phyloP scores from a whole-genome alignment of 2,888 invertebrate genomes.

The Panopea generosa region DNA sequence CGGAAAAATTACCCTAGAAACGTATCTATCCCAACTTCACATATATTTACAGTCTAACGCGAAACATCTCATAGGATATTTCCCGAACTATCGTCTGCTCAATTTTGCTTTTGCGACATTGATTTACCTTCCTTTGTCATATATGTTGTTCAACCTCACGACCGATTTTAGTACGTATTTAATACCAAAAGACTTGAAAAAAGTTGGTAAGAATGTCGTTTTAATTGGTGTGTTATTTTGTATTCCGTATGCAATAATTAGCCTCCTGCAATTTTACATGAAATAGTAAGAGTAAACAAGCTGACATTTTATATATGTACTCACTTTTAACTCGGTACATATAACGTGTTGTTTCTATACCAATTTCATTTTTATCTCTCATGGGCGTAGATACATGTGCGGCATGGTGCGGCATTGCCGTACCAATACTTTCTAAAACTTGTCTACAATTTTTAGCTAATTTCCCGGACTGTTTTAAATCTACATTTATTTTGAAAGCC shows the following conservation, averaged over 20 bases:
- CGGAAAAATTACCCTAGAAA: constrained; percentile 80
- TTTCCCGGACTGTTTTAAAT: too few species aligned
- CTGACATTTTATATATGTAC: too few species aligned
- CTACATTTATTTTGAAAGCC: too few species aligned
- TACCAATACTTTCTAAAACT: too few species aligned
- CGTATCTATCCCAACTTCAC: constrained; percentile 79
- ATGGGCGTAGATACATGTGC: too few species aligned
- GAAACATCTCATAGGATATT: constrained; percentile 72
- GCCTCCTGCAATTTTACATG: neutral
- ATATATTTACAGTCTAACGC: constrained; percentile 79
- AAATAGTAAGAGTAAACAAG: neutral
- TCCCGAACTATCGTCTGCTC: constrained; percentile 71
- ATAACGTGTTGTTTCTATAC: too few species aligned
- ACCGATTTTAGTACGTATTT: constrained; percentile 72
- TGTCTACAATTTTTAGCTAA: too few species aligned
- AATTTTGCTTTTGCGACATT: constrained; percentile 75
- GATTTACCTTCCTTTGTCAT: constrained; percentile 72
- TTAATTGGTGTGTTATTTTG: constrained; percentile 21
- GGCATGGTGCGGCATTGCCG: too few species aligned
- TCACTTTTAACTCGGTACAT: too few species aligned
- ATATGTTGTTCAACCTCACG: constrained; percentile 72
- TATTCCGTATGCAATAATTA: constrained; percentile 27
- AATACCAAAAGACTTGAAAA: constrained; percentile 65
- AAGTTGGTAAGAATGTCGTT: constrained; percentile 30
- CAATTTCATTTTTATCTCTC: too few species aligned